Conservation (phyloP, 1,140 invertebrate genomes). For the Heliconius eleuchia region DNA sequence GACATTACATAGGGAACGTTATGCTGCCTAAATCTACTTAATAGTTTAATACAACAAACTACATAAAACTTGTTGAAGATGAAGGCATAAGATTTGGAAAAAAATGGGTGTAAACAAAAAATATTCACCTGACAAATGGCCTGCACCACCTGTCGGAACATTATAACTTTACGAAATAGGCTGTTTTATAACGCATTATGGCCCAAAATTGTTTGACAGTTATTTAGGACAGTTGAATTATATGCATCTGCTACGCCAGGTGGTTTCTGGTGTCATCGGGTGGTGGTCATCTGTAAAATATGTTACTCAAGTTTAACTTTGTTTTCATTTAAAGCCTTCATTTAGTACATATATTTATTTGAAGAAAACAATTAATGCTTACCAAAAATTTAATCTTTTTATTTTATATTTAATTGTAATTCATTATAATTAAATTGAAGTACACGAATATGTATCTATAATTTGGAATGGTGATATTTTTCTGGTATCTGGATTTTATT, state of each 20-base stretch:
- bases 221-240: constrained; percentile 33
- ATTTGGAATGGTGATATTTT: too few species aligned
- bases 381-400: neutral
- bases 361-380: neutral
- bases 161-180: constrained; percentile 19
- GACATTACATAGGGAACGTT: too few species aligned
- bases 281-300: constrained; percentile 21
- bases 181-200: constrained; percentile 30
- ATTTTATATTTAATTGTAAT: too few species aligned
- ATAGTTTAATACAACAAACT: neutral
- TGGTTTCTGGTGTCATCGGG: constrained; percentile 15
- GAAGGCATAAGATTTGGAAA: neutral
- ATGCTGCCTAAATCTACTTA: too few species aligned
- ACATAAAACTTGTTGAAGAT: neutral
- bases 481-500: too few species aligned
- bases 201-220: constrained; percentile 26
- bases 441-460: too few species aligned
- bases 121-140: constrained; percentile 37
- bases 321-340: neutral
- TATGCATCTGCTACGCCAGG: constrained; percentile 41
- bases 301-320: neutral
- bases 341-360: neutral
- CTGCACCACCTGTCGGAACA: constrained; percentile 29
- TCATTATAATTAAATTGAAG: too few species aligned
- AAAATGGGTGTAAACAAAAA: constrained; percentile 14